Evolutionary conservation across 2,113 vertebrate genomes (phyloP), one percentile per base, ranked within the genome.

Genomic region (Cyphomyrus discorhynchus): DNA sequence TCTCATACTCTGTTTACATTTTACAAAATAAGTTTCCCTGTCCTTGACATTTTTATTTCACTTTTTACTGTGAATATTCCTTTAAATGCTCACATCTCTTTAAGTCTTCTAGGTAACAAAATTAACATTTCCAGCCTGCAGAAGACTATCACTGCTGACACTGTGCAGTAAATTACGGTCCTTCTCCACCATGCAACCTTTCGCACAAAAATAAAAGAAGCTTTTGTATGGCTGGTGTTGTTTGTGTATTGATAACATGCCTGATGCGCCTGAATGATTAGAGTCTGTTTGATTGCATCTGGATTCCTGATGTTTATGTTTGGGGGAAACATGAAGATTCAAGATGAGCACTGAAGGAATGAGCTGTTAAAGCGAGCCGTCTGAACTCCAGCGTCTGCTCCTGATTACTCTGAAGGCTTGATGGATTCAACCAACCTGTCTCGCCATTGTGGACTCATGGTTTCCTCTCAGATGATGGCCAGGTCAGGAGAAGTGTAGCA

Each of bases 381-480:
- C 74, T 39, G 11, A 19, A 80, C 1, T 17, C 35, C 74, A 8
- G 74, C 35, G 74, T 84, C 82, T 84, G 82, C 82, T 47, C 82
- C 21, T 4, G 82, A 84, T 84, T 84, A 84, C 19, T 24, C 17
- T 4, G 45, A 47, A 45, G 39, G 45, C 21, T 45, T 47, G 82
- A 84, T 46, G 42, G 82, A 84, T 84, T 84, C 9, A 47, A 24
- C 39, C 82, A 84, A 84, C 39, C 82, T 84, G 82, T 84, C 82
- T 84, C 21, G 15, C 82, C 82, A 24, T 47, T 0, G 45, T 84
- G 82, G 45, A 42, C 39, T 84, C 82, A 84, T 45, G 82, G 82
- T 42, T 84, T 47, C 45, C 19, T 84, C 82, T 84, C 82, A 46
- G 82, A 84, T 84, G 45, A 42, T 46, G 39, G 45, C 39, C 82